phyloP scores from a whole-genome alignment of 2,113 vertebrate species.

The Trematomus loennbergii region DNA sequence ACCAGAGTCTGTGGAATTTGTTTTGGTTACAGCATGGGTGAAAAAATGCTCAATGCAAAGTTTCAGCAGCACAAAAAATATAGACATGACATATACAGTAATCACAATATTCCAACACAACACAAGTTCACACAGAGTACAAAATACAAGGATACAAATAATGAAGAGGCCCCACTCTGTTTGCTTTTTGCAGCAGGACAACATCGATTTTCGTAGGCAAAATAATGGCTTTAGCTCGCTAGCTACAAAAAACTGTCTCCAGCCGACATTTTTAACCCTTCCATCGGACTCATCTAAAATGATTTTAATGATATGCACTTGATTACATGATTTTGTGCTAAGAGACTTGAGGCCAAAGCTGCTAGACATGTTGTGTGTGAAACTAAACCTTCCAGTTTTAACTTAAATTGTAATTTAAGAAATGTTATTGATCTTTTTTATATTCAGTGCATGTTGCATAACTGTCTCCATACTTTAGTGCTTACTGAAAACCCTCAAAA shows the following conservation, averaged over 20 bases:
- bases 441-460: background rate
- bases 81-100: background rate
- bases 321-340: background rate
- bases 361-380: too few relatives aligned
- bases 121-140: background rate
- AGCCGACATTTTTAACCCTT: background rate
- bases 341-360: background rate
- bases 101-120: background rate
- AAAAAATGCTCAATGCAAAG: background rate
- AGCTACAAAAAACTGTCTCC: background rate
- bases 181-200: background rate
- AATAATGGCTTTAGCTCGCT: background rate
- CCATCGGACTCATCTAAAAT: background rate
- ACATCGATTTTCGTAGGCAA: background rate
- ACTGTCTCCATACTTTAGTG: background rate
- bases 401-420: background rate
- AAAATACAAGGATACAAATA: too few relatives aligned
- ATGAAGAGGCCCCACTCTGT: background rate
- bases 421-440: background rate
- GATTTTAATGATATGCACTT: background rate
- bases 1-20: background rate
- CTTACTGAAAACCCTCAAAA: slow-evolving; percentile 5
- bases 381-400: background rate
- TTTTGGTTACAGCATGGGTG: background rate
- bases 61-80: background rate